Percentiles rank a stretch among this genome's conserved stretches.
These are phyloP conservation scores for Tenthredo mesomela DNA, from an alignment of 2,888 invertebrate genomes.

Conservation along the genomic window DNA sequence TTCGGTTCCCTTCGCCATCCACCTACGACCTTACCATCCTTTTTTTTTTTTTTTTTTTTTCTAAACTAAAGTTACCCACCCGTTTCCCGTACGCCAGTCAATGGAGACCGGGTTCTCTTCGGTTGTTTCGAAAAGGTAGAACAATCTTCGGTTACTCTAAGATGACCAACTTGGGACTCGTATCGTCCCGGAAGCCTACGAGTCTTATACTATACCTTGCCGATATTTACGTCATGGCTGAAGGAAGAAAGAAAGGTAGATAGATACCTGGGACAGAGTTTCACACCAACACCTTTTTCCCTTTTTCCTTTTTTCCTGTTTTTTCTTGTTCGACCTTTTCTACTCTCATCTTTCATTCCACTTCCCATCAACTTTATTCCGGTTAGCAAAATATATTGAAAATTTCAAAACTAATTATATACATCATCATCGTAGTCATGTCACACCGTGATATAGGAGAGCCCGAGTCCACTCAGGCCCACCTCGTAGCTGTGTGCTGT, in stretches of 20 bases:
- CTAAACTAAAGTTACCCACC: constrained; percentile 22
- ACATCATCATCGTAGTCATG: no score
- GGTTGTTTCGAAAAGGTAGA: constrained; percentile 45
- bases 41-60: background rate
- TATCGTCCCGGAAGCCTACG: constrained; percentile 26
- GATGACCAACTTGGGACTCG: constrained; percentile 49
- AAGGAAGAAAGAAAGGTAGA: background rate
- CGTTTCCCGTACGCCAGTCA: constrained; percentile 12
- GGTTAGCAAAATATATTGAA: no score
- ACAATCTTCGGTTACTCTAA: constrained; percentile 41
- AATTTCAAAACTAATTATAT: background rate
- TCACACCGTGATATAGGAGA: background rate
- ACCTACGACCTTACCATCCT: background rate
- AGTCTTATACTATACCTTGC: background rate
- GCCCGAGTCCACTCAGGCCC: background rate
- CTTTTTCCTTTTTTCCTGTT: background rate
- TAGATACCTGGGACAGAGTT: background rate
- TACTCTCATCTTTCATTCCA: no score
- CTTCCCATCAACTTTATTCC: background rate
- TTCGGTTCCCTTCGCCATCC: background rate
- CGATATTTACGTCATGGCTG: constrained; percentile 22
- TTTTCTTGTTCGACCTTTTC: no score
- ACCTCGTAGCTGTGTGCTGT: background rate
- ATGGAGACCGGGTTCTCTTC: constrained; percentile 6
- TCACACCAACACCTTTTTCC: background rate